Percentiles rank a stretch among this genome's conserved stretches.
phyloP scores from a whole-genome alignment of 2,888 invertebrate genomes.

The Cheilosia scutellata region DNA sequence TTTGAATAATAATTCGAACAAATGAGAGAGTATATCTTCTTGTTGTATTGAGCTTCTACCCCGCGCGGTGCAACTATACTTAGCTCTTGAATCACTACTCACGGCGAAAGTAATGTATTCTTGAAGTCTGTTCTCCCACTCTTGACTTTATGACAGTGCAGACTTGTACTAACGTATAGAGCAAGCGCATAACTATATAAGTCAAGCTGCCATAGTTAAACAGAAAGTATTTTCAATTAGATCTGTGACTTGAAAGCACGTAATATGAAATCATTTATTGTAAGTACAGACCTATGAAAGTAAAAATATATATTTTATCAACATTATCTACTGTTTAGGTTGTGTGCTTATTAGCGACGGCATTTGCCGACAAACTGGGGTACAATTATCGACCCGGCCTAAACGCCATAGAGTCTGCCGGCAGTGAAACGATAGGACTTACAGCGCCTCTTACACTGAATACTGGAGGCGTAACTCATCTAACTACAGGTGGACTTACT shows the following conservation, averaged over 20 bases:
- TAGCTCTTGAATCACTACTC: background rate
- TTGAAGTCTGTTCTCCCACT: background rate
- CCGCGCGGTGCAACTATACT: background rate
- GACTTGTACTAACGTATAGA: background rate
- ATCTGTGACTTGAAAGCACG: slow-evolving; percentile 22
- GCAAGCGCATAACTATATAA: slow-evolving; percentile 45
- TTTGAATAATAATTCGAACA: slow-evolving; percentile 5
- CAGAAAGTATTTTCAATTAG: slow-evolving; percentile 34
- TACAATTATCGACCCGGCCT: background rate
- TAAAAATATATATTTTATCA: background rate
- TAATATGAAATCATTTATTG: slow-evolving; percentile 50
- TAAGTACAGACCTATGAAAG: slow-evolving; percentile 23
- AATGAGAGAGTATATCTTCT: background rate
- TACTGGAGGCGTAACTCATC: background rate
- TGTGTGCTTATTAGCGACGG: slow-evolving; percentile 28
- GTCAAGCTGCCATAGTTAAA: slow-evolving; percentile 12
- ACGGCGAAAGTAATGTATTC: slow-evolving; percentile 6
- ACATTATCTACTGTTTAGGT: slow-evolving; percentile 32
- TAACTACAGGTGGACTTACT: background rate
- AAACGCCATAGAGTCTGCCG: background rate
- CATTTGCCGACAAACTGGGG: slow-evolving; percentile 31
- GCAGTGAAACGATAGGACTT: background rate
- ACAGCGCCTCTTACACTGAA: background rate
- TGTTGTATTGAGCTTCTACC: background rate
- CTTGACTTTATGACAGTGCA: background rate